Conservation (phyloP, 1,140 invertebrate genomes). For the Solen grandis region DNA sequence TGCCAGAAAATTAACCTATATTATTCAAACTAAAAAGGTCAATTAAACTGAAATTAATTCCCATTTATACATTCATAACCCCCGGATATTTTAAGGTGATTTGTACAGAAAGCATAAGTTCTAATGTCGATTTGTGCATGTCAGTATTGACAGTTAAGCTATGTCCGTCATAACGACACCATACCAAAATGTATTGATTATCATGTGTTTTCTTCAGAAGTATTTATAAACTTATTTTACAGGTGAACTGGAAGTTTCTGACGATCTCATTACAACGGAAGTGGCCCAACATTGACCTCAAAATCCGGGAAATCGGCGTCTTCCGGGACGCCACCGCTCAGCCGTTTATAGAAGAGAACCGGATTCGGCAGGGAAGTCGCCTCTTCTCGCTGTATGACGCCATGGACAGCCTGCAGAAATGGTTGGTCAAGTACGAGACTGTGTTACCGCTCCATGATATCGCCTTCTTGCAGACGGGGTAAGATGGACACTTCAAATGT, state of each 20-base stretch:
- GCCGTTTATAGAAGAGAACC: conserved; percentile 71
- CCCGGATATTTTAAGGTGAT: no score
- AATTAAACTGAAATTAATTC: no score
- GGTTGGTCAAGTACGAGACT: conserved; percentile 71
- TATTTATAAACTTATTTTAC: no score
- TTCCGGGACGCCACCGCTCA: conserved; percentile 67
- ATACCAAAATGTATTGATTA: no score
- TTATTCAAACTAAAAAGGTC: no score
- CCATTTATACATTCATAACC: no score
- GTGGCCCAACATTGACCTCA: conserved; percentile 67
- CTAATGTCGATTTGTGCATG: no score
- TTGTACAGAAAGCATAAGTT: no score
- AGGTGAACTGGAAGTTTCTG: conserved; percentile 72
- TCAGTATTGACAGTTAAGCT: no score
- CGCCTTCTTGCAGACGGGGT: conserved; percentile 71
- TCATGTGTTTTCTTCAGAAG: no score
- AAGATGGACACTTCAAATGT: conserved; percentile 34
- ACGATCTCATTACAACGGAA: conserved; percentile 63
- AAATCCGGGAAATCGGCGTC: conserved; percentile 69
- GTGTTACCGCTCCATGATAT: conserved; percentile 66
- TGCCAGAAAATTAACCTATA: no score
- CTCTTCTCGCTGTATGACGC: conserved; percentile 70
- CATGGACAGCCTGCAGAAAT: conserved; percentile 68
- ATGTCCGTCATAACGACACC: no score
- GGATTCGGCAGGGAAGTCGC: conserved; percentile 61